phyloP scores from a whole-genome alignment of 2,888 invertebrate genomes.

The Nemoura dubitans region DNA sequence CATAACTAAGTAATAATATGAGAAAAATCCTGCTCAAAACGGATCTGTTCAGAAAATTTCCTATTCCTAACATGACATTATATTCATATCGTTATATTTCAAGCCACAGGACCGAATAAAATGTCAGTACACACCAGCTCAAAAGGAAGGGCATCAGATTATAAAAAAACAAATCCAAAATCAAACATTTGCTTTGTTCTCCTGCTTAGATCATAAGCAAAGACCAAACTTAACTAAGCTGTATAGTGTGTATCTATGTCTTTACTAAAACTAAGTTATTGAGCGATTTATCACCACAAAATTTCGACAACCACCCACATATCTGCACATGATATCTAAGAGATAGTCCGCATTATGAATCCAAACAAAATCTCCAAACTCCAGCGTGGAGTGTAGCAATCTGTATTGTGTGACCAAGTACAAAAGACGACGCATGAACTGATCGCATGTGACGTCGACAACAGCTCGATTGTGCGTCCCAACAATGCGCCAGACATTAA shows the following conservation, averaged over 20 bases:
- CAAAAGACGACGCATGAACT: background rate
- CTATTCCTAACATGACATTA: slow-evolving; percentile 14
- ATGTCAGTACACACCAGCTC: background rate
- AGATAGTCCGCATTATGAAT: no score
- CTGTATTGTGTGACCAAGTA: background rate
- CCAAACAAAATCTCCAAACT: background rate
- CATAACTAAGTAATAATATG: slow-evolving; percentile 23
- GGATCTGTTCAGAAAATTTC: slow-evolving; percentile 30
- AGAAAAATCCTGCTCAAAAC: background rate
- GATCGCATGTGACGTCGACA: background rate
- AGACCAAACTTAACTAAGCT: no score
- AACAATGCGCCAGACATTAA: background rate
- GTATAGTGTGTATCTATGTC: no score
- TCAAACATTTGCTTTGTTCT: no score
- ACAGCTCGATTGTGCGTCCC: background rate
- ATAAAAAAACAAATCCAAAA: background rate
- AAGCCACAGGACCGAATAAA: slow-evolving; percentile 29
- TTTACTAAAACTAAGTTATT: no score
- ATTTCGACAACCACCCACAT: no score
- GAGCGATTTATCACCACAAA: no score
- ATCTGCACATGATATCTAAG: no score
- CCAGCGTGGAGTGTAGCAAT: background rate
- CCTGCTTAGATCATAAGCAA: no score
- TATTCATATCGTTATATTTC: slow-evolving; percentile 30
- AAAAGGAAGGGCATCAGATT: background rate